Conservation (phyloP, 1,140 invertebrate species). For the Danaus melanippus region DNA sequence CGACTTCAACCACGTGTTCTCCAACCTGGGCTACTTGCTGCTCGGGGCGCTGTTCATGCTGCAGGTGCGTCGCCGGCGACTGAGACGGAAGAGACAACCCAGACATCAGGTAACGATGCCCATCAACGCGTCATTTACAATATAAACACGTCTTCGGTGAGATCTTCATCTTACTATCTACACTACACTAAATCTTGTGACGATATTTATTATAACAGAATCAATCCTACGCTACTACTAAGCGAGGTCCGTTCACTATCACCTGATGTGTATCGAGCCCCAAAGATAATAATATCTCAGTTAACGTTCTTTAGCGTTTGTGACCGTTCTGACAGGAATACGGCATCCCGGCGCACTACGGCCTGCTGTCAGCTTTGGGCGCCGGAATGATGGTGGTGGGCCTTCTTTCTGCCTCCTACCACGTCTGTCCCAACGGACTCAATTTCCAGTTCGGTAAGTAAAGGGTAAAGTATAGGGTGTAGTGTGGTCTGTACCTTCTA, state of each 20-base stretch:
- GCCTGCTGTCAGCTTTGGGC: conserved; percentile 93
- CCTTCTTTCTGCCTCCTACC: conserved; percentile 89
- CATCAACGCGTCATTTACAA: too few species aligned
- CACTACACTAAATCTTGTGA: too few species aligned
- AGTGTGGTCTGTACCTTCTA: not conserved
- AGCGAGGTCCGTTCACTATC: too few species aligned
- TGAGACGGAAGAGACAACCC: conserved; percentile 27
- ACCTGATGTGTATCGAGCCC: too few species aligned
- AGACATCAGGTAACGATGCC: conserved; percentile 34
- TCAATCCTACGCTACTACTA: too few species aligned
- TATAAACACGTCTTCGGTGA: too few species aligned
- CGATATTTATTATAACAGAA: too few species aligned
- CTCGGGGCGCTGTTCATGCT: conserved; percentile 83
- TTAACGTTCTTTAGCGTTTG: not conserved
- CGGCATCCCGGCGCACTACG: conserved; percentile 93
- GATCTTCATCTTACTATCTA: too few species aligned
- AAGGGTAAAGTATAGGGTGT: not conserved
- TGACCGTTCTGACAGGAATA: conserved; percentile 37
- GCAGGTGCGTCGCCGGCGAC: conserved; percentile 73
- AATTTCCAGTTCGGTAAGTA: conserved; percentile 94
- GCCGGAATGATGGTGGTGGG: conserved; percentile 92
- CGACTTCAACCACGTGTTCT: conserved; percentile 91
- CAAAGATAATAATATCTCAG: too few species aligned
- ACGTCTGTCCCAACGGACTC: conserved; percentile 89
- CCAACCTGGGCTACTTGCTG: conserved; percentile 89